phyloP scores from a whole-genome alignment of 1,140 invertebrate species.

The Drosophila trapezifrons region DNA sequence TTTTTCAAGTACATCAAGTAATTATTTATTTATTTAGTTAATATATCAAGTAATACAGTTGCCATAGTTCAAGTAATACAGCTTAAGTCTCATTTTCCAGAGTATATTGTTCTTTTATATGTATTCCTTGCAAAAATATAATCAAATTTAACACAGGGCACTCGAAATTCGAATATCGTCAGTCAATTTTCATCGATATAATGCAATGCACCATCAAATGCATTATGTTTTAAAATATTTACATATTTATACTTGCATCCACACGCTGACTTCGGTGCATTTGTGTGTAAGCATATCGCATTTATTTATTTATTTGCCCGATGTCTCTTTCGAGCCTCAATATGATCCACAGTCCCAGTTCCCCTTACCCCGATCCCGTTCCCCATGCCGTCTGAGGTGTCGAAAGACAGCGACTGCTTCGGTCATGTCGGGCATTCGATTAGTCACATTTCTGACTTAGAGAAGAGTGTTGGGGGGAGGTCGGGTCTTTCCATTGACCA shows the following conservation, averaged over 20 bases:
- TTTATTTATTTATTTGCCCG: slow-evolving; percentile 68
- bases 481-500: slow-evolving; percentile 43
- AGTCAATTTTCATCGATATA: too few relatives aligned
- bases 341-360: slow-evolving; percentile 53
- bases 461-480: neutral
- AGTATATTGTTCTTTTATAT: neutral
- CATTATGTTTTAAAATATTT: slow-evolving; percentile 60
- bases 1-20: too few relatives aligned
- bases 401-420: slow-evolving; percentile 60
- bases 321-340: slow-evolving; percentile 70
- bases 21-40: too few relatives aligned
- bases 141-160: slow-evolving; percentile 2
- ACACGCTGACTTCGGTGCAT: slow-evolving; percentile 18
- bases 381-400: slow-evolving; percentile 52
- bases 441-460: slow-evolving; percentile 63
- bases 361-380: neutral
- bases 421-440: slow-evolving; percentile 64
- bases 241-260: slow-evolving; percentile 56
- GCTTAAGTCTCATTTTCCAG: too few relatives aligned
- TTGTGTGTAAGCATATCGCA: slow-evolving; percentile 45
- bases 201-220: slow-evolving; percentile 37
- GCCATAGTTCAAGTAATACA: too few relatives aligned
- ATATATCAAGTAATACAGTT: too few relatives aligned
- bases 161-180: slow-evolving; percentile 11
- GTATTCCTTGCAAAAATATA: neutral